These are phyloP conservation scores for Ostrea edulis DNA, from an alignment of 1,140 invertebrate genomes.

Conservation along the genomic window DNA sequence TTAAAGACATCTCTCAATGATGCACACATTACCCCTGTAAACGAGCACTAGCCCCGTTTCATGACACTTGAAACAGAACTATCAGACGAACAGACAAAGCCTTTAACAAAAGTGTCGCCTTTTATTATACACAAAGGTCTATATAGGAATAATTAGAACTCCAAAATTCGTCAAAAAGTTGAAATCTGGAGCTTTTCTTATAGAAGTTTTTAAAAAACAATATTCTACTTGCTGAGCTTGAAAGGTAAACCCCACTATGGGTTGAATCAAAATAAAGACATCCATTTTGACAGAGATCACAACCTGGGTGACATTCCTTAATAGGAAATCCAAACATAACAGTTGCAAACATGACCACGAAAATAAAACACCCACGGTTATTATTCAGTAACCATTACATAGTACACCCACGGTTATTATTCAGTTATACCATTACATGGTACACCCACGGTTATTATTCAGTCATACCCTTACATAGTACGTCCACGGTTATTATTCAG, in stretches of 20 bases:
- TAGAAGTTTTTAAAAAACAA: neutral
- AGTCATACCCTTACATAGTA: too few species aligned
- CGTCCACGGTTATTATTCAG: too few species aligned
- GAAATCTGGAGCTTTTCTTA: neutral
- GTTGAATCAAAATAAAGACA: too few species aligned
- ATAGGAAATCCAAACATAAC: too few species aligned
- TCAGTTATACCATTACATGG: too few species aligned
- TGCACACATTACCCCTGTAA: neutral
- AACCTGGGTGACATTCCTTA: too few species aligned
- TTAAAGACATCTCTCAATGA: neutral
- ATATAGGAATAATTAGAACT: neutral
- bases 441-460: too few species aligned
- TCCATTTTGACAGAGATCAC: too few species aligned
- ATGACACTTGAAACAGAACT: neutral
- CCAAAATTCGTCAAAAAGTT: neutral
- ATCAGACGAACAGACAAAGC: neutral
- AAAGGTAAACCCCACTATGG: neutral
- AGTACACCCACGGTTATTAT: too few species aligned
- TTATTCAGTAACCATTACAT: too few species aligned
- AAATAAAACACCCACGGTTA: too few species aligned
- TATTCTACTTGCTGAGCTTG: neutral
- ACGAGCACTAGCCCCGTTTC: neutral
- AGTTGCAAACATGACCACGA: too few species aligned
- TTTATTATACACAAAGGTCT: neutral
- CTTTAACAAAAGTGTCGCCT: neutral